Evolutionary conservation across 1,140 invertebrate genomes (phyloP).

Genomic region (Archivesica marissinica): DNA sequence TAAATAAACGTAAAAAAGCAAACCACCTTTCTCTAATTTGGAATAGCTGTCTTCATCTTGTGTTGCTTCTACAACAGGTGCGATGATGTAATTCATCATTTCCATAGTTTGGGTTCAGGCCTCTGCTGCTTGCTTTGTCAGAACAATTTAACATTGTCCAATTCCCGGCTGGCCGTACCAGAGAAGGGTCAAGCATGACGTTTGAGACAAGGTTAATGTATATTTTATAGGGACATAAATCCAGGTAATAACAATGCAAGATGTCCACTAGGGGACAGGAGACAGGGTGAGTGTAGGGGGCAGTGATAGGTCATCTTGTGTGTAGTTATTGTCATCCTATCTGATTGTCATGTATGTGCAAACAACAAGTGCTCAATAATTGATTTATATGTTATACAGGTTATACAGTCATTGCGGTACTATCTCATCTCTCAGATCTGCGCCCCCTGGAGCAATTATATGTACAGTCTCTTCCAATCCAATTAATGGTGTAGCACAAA

Average conservation of each 20-base stretch:
- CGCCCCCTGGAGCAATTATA: conserved; percentile 3
- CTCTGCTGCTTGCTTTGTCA: too few relatives aligned
- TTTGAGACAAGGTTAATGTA: conserved; percentile 32
- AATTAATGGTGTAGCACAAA: conserved; percentile 3
- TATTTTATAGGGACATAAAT: conserved; percentile 51
- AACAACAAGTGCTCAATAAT: not conserved
- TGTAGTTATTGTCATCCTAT: conserved; percentile 9
- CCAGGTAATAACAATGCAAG: conserved; percentile 14
- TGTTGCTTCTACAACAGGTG: too few relatives aligned
- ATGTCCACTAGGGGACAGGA: conserved; percentile 9
- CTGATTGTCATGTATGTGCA: conserved; percentile 18
- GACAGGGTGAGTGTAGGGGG: not conserved
- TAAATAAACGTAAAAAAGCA: too few relatives aligned
- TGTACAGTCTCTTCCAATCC: not conserved
- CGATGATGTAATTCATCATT: too few relatives aligned
- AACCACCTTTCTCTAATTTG: too few relatives aligned
- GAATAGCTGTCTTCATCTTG: too few relatives aligned
- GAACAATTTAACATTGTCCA: too few relatives aligned
- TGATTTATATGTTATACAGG: conserved; percentile 29
- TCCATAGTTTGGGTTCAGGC: too few relatives aligned
- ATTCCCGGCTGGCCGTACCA: too few relatives aligned
- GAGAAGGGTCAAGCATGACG: not conserved
- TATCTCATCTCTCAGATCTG: not conserved
- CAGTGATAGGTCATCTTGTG: conserved; percentile 29
- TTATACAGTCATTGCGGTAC: not conserved